A percentile compares a stretch with the other conserved stretches of the same genome.
These are phyloP conservation scores for Leptopilina myrica DNA, from an alignment of 2,888 invertebrate species.

Conservation along the genomic window DNA sequence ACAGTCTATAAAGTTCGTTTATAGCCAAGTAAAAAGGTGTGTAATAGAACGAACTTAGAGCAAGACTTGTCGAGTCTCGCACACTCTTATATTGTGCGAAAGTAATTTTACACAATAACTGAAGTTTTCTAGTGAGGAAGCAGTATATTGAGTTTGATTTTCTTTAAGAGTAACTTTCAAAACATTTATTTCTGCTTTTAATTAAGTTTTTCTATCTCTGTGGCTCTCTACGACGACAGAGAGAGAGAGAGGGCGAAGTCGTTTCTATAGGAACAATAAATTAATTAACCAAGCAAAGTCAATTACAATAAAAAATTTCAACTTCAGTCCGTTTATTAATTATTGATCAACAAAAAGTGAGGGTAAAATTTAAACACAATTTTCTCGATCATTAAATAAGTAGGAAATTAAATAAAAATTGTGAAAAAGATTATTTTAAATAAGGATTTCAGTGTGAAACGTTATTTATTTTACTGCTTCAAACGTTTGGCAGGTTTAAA, in stretches of 20 bases:
- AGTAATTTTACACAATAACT: slow-evolving; percentile 37
- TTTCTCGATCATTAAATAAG: no score
- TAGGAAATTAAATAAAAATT: no score
- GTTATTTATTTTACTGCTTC: no score
- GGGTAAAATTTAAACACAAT: no score
- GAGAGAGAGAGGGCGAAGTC: background rate
- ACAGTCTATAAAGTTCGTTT: no score
- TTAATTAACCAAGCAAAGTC: background rate
- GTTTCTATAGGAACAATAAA: background rate
- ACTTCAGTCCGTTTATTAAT: no score
- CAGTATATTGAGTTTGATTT: slow-evolving; percentile 23
- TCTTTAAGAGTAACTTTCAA: slow-evolving; percentile 17
- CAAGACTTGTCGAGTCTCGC: background rate
- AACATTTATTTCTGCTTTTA: background rate
- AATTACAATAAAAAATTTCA: background rate
- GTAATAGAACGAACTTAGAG: slow-evolving; percentile 16
- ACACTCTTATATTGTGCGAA: background rate
- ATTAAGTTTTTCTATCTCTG: slow-evolving; percentile 13
- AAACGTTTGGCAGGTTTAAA: no score
- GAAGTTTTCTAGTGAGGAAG: slow-evolving; percentile 5
- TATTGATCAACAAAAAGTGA: no score
- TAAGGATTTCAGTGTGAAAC: no score
- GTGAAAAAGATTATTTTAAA: no score
- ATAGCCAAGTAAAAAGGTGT: no score
- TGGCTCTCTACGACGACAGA: background rate